Percentiles rank a stretch among this genome's conserved stretches.
Evolutionary conservation across 2,113 vertebrate species (phyloP).

Genomic region (Pionites leucogaster): DNA sequence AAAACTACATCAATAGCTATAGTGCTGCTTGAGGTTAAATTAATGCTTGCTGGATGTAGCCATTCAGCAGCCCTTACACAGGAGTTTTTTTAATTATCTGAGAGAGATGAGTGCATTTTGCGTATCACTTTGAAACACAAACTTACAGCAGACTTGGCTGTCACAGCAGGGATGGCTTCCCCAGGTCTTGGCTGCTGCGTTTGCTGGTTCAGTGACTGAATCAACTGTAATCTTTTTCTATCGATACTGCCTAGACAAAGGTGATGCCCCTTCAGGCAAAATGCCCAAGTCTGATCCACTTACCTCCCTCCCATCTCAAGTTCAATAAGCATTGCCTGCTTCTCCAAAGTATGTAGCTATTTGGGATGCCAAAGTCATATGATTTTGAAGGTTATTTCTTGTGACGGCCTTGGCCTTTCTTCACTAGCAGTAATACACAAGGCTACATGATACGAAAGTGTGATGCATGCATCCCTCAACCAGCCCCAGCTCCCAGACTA

Average conservation of each 20-base stretch:
- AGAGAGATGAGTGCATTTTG: background rate
- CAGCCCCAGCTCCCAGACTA: background rate
- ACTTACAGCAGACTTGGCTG: background rate
- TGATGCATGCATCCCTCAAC: background rate
- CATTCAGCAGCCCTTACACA: background rate
- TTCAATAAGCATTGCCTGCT: background rate
- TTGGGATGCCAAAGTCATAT: background rate
- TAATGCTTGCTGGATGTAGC: background rate
- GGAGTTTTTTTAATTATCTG: background rate
- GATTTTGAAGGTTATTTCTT: background rate
- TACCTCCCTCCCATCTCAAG: background rate
- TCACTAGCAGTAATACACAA: background rate
- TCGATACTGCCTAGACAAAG: background rate
- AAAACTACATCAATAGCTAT: background rate
- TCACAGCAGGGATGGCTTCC: background rate
- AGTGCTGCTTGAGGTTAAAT: background rate
- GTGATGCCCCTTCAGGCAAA: background rate
- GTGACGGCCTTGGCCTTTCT: background rate
- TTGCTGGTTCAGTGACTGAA: background rate
- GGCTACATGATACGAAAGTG: accelerated
- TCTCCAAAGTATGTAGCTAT: background rate
- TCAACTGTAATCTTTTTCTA: background rate
- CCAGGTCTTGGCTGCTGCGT: background rate
- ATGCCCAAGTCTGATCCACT: background rate
- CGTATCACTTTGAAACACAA: background rate